Base-by-base conservation (phyloP, 2,113 vertebrate species). In the Melanostigma gelatinosum region DNA sequence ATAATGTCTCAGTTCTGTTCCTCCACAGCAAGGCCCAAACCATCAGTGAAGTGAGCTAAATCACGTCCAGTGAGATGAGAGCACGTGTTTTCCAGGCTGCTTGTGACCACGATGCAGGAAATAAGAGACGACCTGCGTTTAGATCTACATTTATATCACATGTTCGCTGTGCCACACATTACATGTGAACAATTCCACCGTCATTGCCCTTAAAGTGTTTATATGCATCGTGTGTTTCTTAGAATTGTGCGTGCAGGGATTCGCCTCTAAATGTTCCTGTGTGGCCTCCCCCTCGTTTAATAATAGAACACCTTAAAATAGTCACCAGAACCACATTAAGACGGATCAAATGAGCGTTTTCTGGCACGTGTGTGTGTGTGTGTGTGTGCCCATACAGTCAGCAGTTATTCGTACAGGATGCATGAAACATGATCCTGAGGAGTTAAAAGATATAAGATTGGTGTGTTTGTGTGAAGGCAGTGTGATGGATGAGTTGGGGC, bases 401-500 rank as follows among this genome's bases (percentile, higher is more conserved):
- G 62, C 13, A 75, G 36, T 79, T 58, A 68, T 67, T 64, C 75
- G 42, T 40, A 22, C 29, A 34, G 57, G 61, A 61, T 42, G 68
- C 15, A 22, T 72, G 50, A 54, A 71, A 58, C 18, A 29, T 70
- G 52, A 72, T 84, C 55, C 24, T 0, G 67, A 55, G n/a, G 24
- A 66, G 58, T 29, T 55, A 64, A 42, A 82, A 68, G 70, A 55
- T 62, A 85, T 79, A 78, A 73, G 50, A 38, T 48, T 61, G 27
- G 70, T 57, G 72, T 72, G 77, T 82, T 72, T 74, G 69, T 82
- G 69, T 80, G 84, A 54, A 60, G 52, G 70, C 52, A 82, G 84
- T 46, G 62, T 90, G 82, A 91, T 91, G 78, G 84, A 91, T 82
- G 85, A 84, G 86, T 40, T 62, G 72, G 69, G 73, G 58, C 64